Evolutionary conservation across 2,113 vertebrate genomes (phyloP).

Genomic region (Rhabdomys dilectus): DNA sequence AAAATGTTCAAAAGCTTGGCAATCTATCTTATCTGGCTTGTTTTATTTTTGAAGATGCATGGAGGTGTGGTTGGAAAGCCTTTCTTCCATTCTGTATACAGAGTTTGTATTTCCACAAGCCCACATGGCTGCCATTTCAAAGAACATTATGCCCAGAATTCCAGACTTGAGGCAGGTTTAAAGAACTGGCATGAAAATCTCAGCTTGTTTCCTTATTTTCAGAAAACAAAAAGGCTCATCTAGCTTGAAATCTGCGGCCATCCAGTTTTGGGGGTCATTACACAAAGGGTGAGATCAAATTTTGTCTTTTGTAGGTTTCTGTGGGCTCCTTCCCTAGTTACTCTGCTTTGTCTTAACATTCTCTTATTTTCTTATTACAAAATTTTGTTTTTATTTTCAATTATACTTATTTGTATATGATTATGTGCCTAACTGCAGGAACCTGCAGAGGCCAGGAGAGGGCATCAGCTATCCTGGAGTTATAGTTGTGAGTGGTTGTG

Average conservation of each 20-base stretch:
- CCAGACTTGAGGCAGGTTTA: conserved; percentile 56
- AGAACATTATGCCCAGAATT: not conserved
- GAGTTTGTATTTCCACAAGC: conserved; percentile 23
- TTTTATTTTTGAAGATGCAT: conserved; percentile 53
- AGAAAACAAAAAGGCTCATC: conserved; percentile 44
- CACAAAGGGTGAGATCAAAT: not conserved
- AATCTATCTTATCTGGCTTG: not conserved
- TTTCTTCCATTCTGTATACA: not conserved
- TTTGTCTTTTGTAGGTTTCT: not conserved
- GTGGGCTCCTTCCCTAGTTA: not conserved
- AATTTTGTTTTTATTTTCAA: not conserved
- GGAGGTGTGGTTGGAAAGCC: not conserved
- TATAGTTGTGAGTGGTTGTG: not conserved
- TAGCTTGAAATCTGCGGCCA: conserved; percentile 31
- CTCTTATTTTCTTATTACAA: not conserved
- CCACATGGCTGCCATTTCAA: conserved; percentile 41
- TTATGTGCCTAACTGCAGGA: not conserved
- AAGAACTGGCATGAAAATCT: conserved; percentile 58
- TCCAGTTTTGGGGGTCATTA: not conserved
- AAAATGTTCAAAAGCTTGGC: conserved; percentile 20
- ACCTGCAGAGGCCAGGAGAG: not conserved
- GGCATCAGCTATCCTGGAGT: too few relatives aligned
- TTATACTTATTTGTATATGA: not conserved
- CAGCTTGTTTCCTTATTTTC: conserved; percentile 64
- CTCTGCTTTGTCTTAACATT: not conserved